Evolutionary conservation across 2,113 vertebrate genomes (phyloP).

Genomic region (Chroicocephalus ridibundus): DNA sequence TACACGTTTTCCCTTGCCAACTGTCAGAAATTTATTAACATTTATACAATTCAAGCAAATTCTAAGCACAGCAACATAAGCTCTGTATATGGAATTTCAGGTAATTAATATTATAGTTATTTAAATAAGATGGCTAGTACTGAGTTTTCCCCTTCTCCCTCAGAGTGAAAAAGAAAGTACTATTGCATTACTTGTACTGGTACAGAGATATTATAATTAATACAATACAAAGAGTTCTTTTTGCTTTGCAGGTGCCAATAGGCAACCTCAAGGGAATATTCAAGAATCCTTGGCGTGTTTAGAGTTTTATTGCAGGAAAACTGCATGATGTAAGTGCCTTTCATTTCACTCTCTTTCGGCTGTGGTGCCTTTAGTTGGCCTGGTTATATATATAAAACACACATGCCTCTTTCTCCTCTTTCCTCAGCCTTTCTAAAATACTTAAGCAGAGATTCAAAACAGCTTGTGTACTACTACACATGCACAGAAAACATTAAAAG

Average conservation of each 20-base stretch:
- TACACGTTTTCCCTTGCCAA: neutral
- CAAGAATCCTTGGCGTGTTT: neutral
- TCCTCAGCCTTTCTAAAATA: neutral
- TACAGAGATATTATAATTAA: neutral
- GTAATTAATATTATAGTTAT: neutral
- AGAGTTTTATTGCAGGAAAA: slow-evolving; percentile 20
- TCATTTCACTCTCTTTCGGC: neutral
- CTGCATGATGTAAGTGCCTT: slow-evolving; percentile 4
- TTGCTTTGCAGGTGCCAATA: slow-evolving; percentile 42
- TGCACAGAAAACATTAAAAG: neutral
- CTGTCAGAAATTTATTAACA: neutral
- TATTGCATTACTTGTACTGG: neutral
- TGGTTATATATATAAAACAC: neutral
- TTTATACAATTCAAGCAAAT: neutral
- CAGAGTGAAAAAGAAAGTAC: neutral
- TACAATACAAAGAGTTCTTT: slow-evolving; percentile 20
- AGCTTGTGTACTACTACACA: neutral
- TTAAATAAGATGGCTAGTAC: neutral
- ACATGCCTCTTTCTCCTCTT: neutral
- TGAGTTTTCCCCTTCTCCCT: neutral
- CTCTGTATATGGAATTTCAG: neutral
- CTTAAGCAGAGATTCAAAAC: neutral
- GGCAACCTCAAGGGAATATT: slow-evolving; percentile 1
- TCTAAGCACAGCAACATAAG: neutral
- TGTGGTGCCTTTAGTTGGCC: neutral